Evolutionary conservation across 2,797 vertebrate species (phyloP).

Genomic region (Lepilemur ruficaudatus): DNA sequence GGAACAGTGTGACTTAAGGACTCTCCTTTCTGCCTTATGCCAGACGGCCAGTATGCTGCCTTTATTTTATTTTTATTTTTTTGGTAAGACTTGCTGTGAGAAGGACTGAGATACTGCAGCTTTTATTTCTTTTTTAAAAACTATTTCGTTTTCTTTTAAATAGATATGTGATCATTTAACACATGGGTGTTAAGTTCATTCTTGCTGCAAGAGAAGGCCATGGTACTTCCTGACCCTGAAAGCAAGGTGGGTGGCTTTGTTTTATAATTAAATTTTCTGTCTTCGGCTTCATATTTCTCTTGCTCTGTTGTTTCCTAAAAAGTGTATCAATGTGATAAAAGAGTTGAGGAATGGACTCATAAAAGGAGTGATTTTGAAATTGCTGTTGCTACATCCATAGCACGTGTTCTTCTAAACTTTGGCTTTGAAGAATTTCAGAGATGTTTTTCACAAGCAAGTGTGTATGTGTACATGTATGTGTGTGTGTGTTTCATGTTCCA

Average conservation of each 20-base stretch:
- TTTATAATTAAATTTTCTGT: slow-evolving; percentile 78
- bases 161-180: slow-evolving; percentile 78
- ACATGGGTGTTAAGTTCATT: slow-evolving; percentile 77
- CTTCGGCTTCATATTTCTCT: slow-evolving; percentile 77
- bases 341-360: slow-evolving; percentile 44
- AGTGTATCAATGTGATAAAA: slow-evolving; percentile 74
- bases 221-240: slow-evolving; percentile 81
- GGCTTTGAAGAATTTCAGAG: slow-evolving; percentile 58
- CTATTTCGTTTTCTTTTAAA: slow-evolving; percentile 83
- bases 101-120: slow-evolving; percentile 66
- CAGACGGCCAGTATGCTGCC: slow-evolving; percentile 54
- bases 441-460: slow-evolving; percentile 9
- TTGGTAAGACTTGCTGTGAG: slow-evolving; percentile 52
- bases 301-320: slow-evolving; percentile 74
- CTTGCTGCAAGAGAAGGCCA: slow-evolving; percentile 81
- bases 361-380: slow-evolving; percentile 59
- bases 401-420: slow-evolving; percentile 61
- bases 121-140: slow-evolving; percentile 70
- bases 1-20: not conserved
- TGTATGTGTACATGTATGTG: not conserved
- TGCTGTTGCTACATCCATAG: slow-evolving; percentile 32
- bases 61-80: slow-evolving; percentile 35
- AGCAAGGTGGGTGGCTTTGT: slow-evolving; percentile 85
- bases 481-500: slow-evolving; percentile 12
- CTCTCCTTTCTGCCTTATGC: not conserved